Conservation (phyloP, 64 coral and sea anemone species). For the Pachyseris speciosa region DNA sequence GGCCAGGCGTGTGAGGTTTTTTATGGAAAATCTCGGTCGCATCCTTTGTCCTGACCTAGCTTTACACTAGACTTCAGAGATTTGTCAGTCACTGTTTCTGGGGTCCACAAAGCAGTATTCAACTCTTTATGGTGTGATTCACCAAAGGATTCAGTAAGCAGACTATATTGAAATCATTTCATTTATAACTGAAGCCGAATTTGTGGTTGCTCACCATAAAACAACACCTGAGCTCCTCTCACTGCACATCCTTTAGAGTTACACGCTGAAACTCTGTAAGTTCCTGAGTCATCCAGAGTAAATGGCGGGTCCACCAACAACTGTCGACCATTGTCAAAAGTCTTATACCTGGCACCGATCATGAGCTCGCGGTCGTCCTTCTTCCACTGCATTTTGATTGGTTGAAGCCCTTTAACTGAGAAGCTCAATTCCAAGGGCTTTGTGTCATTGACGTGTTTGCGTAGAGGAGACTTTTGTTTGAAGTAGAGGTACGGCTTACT, state of each 20-base stretch:
- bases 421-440: not conserved
- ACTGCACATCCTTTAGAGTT: slow-evolving; percentile 9
- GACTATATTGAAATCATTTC: too few species aligned
- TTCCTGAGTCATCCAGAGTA: not conserved
- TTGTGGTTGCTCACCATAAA: slow-evolving; percentile 9
- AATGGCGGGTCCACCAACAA: not conserved
- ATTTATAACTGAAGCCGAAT: too few species aligned
- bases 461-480: slow-evolving; percentile 6
- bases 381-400: slow-evolving; percentile 22
- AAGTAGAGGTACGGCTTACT: slow-evolving; percentile 15
- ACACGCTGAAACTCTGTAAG: slow-evolving; percentile 9
- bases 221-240: not conserved
- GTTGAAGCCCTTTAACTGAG: slow-evolving; percentile 16
- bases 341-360: slow-evolving; percentile 10
- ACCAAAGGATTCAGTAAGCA: too few species aligned
- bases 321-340: not conserved
- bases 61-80: too few species aligned
- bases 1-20: too few species aligned
- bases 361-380: not conserved
- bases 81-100: too few species aligned
- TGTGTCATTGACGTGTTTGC: not conserved
- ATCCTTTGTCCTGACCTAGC: too few species aligned
- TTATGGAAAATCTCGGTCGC: too few species aligned
- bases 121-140: too few species aligned
- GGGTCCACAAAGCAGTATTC: too few species aligned